Percentiles rank a stretch among this genome's conserved stretches.
These are phyloP conservation scores for Chrysolina americana DNA, from an alignment of 2,888 invertebrate genomes.

Conservation along the genomic window DNA sequence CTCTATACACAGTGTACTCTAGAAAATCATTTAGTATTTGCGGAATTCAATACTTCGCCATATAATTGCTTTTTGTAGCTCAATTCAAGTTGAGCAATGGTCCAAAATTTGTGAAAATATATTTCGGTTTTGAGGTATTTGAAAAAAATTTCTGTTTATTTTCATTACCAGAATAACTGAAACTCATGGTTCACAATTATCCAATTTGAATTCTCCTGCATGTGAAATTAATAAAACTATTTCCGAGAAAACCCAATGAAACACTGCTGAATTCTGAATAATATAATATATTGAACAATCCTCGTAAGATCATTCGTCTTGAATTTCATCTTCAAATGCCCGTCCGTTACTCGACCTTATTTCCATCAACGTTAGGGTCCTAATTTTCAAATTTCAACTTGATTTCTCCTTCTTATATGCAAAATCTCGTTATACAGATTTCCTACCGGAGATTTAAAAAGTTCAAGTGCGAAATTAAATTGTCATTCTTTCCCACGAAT, in stretches of 20 bases:
- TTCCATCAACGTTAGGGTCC: slow-evolving; percentile 21
- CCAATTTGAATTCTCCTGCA: too few relatives aligned
- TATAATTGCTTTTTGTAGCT: too few relatives aligned
- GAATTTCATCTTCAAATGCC: slow-evolving; percentile 8
- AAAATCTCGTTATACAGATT: slow-evolving; percentile 62
- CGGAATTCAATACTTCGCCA: too few relatives aligned
- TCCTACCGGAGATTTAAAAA: slow-evolving; percentile 63
- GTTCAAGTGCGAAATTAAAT: slow-evolving; percentile 57
- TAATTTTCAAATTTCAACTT: slow-evolving; percentile 47
- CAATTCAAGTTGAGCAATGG: too few relatives aligned
- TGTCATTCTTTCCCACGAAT: slow-evolving; percentile 54
- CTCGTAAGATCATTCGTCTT: neutral
- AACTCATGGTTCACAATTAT: too few relatives aligned
- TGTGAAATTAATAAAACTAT: neutral
- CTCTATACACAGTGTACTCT: too few relatives aligned
- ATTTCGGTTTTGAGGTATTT: too few relatives aligned
- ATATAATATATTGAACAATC: neutral
- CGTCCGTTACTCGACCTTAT: slow-evolving; percentile 28
- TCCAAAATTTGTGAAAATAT: too few relatives aligned
- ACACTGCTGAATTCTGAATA: neutral
- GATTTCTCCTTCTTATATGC: slow-evolving; percentile 50
- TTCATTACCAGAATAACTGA: too few relatives aligned
- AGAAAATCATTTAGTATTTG: too few relatives aligned
- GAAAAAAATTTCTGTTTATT: too few relatives aligned
- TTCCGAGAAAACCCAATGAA: neutral